Evolutionary conservation across 2,888 invertebrate genomes (phyloP).

Genomic region (Ceriagrion tenellum): DNA sequence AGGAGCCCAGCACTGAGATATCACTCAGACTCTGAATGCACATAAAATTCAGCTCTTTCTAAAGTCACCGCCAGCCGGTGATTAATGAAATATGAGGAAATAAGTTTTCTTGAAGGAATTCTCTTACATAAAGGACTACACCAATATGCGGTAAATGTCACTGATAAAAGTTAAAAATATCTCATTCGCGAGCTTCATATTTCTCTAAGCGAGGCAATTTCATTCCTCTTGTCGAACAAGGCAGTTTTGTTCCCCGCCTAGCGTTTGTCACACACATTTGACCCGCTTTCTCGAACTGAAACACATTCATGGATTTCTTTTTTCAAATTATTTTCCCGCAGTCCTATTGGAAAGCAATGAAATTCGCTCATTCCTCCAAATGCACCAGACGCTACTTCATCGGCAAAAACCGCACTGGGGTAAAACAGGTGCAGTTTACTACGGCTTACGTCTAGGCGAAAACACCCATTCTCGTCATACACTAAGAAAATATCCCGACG

Average conservation of each 20-base stretch:
- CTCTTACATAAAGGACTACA: too few relatives aligned
- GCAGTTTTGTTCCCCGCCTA: background rate
- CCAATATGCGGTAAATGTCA: too few relatives aligned
- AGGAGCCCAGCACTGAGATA: too few relatives aligned
- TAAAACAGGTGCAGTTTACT: constrained; percentile 22
- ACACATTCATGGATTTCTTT: background rate
- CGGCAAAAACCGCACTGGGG: background rate
- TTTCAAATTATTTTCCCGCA: background rate
- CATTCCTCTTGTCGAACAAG: background rate
- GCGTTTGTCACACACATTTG: background rate
- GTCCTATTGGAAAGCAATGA: background rate
- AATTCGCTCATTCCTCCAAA: background rate
- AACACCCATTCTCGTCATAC: background rate
- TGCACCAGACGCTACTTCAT: constrained; percentile 1
- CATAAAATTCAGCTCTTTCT: too few relatives aligned
- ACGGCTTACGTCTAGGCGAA: background rate
- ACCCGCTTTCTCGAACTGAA: background rate
- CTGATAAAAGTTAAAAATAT: too few relatives aligned
- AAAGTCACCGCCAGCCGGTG: too few relatives aligned
- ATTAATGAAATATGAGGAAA: too few relatives aligned
- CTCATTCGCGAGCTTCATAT: background rate
- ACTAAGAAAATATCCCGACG: background rate
- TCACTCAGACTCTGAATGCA: too few relatives aligned
- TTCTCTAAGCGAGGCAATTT: background rate
- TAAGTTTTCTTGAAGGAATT: too few relatives aligned